phyloP scores from a whole-genome alignment of 2,113 vertebrate species.

The Origma solitaria region DNA sequence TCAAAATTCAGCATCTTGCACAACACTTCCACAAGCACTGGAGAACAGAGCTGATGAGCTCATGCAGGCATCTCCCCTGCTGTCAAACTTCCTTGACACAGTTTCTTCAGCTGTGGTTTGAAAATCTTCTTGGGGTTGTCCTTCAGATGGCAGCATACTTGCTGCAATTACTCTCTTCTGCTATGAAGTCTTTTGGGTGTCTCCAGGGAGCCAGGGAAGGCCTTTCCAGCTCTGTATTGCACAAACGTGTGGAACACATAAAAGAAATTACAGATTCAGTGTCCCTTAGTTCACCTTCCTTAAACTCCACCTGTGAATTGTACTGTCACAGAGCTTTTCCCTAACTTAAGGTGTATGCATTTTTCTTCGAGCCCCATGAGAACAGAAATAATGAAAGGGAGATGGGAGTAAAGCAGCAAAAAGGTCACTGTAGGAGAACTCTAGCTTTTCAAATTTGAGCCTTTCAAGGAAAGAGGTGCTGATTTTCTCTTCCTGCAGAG shows the following conservation, averaged over 20 bases:
- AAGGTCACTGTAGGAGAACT: slow-evolving; percentile 10
- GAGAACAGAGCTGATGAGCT: neutral
- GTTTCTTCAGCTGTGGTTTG: neutral
- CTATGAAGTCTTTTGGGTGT: neutral
- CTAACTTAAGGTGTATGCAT: neutral
- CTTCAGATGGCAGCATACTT: neutral
- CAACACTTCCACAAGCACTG: neutral
- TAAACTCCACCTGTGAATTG: slow-evolving; percentile 22
- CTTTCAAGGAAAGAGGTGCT: slow-evolving; percentile 48
- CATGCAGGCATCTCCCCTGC: neutral
- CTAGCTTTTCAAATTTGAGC: slow-evolving; percentile 40
- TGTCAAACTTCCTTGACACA: neutral
- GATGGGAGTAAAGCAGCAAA: slow-evolving; percentile 14
- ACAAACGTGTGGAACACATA: neutral
- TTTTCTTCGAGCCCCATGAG: slow-evolving; percentile 11
- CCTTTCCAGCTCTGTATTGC: neutral
- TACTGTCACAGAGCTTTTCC: neutral
- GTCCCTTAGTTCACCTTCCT: slow-evolving; percentile 22
- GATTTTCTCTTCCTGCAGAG: slow-evolving; percentile 49
- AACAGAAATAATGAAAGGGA: slow-evolving; percentile 48
- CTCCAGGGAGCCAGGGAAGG: neutral
- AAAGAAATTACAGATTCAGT: slow-evolving; percentile 33
- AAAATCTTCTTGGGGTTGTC: neutral
- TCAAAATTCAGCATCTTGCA: neutral
- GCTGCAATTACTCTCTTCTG: slow-evolving; percentile 22